These are phyloP conservation scores for Perca fluviatilis DNA, from an alignment of 2,113 vertebrate species.

Conservation along the genomic window DNA sequence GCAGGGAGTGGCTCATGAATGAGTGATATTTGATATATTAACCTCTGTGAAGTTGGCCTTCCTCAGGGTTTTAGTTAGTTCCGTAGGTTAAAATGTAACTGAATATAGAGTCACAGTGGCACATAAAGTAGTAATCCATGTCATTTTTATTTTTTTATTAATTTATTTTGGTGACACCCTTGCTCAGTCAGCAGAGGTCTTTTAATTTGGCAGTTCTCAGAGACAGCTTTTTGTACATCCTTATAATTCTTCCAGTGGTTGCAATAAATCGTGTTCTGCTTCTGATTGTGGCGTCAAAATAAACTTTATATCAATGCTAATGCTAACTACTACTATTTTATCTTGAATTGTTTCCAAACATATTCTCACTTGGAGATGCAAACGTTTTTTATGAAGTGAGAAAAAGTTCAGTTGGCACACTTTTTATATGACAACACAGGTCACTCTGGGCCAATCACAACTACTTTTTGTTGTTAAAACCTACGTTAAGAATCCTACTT, in stretches of 20 bases:
- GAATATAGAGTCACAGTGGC: background rate
- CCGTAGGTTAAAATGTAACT: background rate
- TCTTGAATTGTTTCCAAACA: background rate
- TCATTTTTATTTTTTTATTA: too few species aligned
- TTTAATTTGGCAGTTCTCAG: too few species aligned
- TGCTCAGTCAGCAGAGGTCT: background rate
- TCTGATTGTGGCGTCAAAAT: background rate
- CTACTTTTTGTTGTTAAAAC: background rate
- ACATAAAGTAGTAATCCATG: too few species aligned
- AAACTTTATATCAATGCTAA: background rate
- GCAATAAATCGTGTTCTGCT: too few species aligned
- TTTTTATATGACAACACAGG: background rate
- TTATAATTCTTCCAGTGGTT: background rate
- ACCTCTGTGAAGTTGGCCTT: background rate
- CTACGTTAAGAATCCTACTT: background rate
- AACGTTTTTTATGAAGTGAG: background rate
- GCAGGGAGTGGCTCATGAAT: background rate
- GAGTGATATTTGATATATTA: background rate
- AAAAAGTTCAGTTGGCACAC: background rate
- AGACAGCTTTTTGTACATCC: too few species aligned
- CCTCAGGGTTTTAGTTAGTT: background rate
- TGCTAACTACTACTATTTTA: background rate
- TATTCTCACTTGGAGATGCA: background rate
- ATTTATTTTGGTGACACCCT: background rate
- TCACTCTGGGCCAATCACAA: background rate